A percentile compares a stretch with the other conserved stretches of the same genome.
These are phyloP conservation scores for Microctenopoma steveboyesi DNA, from an alignment of 2,797 vertebrate species.

Conservation along the genomic window DNA sequence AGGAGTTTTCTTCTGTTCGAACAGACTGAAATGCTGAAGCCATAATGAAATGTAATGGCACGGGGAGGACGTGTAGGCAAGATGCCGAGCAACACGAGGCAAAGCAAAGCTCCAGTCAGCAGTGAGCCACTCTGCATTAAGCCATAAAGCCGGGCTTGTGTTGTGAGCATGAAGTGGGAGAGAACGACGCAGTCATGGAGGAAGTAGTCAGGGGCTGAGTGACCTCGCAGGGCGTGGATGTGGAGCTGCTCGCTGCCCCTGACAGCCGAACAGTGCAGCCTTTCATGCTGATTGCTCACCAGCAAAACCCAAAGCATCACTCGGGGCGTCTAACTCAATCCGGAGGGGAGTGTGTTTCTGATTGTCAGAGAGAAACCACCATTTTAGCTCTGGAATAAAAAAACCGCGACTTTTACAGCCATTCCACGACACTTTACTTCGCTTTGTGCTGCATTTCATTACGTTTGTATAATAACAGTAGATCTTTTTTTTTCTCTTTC, in stretches of 20 bases:
- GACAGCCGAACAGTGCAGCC: constrained; percentile 54
- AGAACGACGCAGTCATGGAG: constrained; percentile 47
- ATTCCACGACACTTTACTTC: constrained; percentile 2
- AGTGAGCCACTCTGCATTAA: constrained; percentile 25
- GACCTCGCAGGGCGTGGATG: constrained; percentile 67
- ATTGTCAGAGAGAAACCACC: constrained; percentile 6
- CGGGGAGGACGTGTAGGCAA: not conserved
- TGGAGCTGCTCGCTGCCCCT: constrained; percentile 45
- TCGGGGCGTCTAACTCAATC: constrained; percentile 56
- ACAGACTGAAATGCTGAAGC: constrained; percentile 34
- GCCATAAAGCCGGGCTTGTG: constrained; percentile 18
- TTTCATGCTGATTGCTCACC: constrained; percentile 67
- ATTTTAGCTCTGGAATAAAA: not conserved
- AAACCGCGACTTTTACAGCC: not conserved
- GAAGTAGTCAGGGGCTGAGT: constrained; percentile 56
- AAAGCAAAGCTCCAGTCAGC: constrained; percentile 3
- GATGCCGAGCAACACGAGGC: not conserved
- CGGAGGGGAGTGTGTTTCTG: constrained; percentile 7
- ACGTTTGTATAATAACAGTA: constrained; percentile 3
- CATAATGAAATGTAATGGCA: constrained; percentile 30
- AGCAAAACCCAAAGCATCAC: constrained; percentile 61
- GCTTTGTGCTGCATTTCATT: not conserved
- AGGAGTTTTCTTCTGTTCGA: constrained; percentile 54
- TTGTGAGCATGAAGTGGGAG: constrained; percentile 43
- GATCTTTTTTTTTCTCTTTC: not conserved